Evolutionary conservation across 2,888 invertebrate species (phyloP), one percentile per base, ranked within the genome.

Genomic region (Athalia cordata): DNA sequence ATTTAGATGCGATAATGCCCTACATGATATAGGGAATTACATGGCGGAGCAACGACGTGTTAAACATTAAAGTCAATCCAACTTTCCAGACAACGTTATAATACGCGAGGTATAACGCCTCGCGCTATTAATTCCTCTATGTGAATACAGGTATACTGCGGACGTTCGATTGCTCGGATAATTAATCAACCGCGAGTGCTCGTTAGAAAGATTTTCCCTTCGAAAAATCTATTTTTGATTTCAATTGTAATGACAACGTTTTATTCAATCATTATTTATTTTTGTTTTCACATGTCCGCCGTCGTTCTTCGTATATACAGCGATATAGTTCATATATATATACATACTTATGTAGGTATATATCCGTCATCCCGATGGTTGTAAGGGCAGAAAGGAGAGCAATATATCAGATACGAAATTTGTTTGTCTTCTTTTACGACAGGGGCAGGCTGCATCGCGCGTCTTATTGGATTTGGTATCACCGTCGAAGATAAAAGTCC

Each of bases 381-480:
- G n/a, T 11, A n/a, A 45, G 15, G 64, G 62, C 29, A 13, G 49
- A 57, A 57, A 57, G 9, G 15, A 49, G 47, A 15, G 45, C 78
- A 76, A 78, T 78, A 78, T 78, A 66, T 76, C 78, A 75, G 75
- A 55, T 45, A 45, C 84, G 87, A 88, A 89, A 90, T 89, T 90
- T 89, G 89, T 90, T 89, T 90, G 89, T 86, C 84, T 80, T 86
- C 86, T 88, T 90, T 90, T 90, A 90, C 87, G 90, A 87, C 85
- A 81, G 85, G 83, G 82, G 85, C 89, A 87, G 87, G 84, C 86
- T 85, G 86, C 85, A 87, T 87, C 85, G 83, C 83, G 80, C 77
- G 84, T 85, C 86, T 89, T 89, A 90, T 90, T 90, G 89, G 87
- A 89, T 89, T 88, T 82, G 83, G 83, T 82, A 81, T 85, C 85